Evolutionary conservation across 2,888 invertebrate species (phyloP).

Genomic region (Eugnorisma glareosa): DNA sequence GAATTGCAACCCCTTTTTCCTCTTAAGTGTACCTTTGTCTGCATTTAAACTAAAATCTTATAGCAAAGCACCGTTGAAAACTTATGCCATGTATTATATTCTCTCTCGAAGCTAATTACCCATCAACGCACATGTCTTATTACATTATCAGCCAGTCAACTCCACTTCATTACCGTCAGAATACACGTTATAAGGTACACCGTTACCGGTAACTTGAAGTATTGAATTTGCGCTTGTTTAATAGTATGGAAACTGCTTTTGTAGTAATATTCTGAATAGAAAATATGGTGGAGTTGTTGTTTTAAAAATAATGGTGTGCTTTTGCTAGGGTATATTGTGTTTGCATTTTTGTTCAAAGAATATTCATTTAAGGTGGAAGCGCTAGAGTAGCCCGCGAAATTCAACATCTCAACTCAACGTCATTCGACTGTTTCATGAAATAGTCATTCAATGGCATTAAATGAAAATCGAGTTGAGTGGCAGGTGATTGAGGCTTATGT

Average conservation of each 20-base stretch:
- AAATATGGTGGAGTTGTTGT: conserved; percentile 7
- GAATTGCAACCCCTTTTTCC: no score
- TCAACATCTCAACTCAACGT: no score
- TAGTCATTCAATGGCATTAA: no score
- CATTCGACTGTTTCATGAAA: no score
- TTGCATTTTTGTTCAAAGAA: neutral
- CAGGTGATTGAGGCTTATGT: no score
- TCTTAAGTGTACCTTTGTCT: neutral
- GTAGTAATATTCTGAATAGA: conserved; percentile 65
- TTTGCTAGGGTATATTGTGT: neutral
- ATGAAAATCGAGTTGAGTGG: no score
- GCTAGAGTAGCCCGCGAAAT: no score
- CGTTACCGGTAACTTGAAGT: conserved; percentile 71
- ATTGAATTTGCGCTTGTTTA: conserved; percentile 75
- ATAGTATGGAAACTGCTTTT: conserved; percentile 74
- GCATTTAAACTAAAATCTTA: neutral
- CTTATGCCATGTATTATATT: conserved; percentile 30
- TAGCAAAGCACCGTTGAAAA: neutral
- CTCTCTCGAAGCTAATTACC: conserved; percentile 44
- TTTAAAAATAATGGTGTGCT: neutral
- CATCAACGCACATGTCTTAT: conserved; percentile 49
- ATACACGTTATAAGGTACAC: conserved; percentile 15
- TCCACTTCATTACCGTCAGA: conserved; percentile 72
- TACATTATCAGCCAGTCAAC: conserved; percentile 78
- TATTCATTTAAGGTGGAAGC: no score